Conservation (phyloP, 2,797 vertebrate genomes). For the Acomys russatus region DNA sequence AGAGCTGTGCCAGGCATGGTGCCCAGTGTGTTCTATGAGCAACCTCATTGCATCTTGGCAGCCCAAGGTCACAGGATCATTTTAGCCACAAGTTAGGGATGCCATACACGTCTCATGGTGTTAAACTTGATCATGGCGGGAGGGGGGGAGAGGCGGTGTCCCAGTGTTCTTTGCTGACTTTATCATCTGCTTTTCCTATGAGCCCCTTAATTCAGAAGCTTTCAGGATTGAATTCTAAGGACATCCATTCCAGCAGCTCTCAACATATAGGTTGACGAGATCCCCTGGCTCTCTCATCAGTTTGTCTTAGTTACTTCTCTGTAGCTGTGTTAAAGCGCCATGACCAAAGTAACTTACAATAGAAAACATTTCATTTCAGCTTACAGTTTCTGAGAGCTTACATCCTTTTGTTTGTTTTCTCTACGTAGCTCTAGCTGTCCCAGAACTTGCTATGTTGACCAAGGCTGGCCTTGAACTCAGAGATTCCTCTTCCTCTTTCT, state of each 20-base stretch:
- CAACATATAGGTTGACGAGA: not conserved
- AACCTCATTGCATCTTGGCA: not conserved
- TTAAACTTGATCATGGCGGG: not conserved
- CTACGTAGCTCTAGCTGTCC: too few relatives aligned
- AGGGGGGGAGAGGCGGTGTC: too few relatives aligned
- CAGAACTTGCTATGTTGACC: not conserved
- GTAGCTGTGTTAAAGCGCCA: not conserved
- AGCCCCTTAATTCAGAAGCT: not conserved
- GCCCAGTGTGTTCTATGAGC: fast-evolving
- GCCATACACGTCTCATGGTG: not conserved
- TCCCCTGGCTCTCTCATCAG: not conserved
- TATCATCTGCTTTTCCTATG: not conserved
- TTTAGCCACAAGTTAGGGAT: not conserved
- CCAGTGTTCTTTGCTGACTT: not conserved
- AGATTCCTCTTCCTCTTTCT: not conserved
- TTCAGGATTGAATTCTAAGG: not conserved
- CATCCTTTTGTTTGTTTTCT: not conserved
- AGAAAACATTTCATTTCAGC: not conserved
- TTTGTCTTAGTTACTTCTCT: not conserved
- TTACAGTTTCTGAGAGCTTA: not conserved
- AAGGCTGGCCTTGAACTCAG: not conserved
- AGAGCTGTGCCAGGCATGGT: not conserved
- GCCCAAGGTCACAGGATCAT: not conserved
- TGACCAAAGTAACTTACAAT: not conserved
- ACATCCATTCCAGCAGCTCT: not conserved